Evolutionary conservation across 2,113 vertebrate species (phyloP), one percentile per base, ranked within the genome.

Genomic region (Oryzias javanicus): DNA sequence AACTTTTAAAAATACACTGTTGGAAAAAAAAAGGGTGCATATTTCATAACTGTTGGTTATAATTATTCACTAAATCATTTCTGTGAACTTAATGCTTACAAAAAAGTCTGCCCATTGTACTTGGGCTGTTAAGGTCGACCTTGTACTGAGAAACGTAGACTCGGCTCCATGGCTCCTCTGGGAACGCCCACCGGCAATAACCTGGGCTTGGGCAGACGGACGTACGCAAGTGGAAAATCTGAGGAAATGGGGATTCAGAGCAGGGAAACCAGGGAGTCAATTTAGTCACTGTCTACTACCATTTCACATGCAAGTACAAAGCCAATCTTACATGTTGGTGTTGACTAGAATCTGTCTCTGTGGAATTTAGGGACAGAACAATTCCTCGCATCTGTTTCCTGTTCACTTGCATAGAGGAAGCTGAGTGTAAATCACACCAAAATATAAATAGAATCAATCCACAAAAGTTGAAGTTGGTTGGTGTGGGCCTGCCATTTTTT

Each of bases 311-410:
- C 89, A 86, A 95, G 91, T 92, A 94, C 94, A 96, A 96, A 97
- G 94, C 87, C 74, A 66, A 81, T 82, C 79, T 90, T 90, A 87
- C 90, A 87, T 88, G 86, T 68, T 76, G 87, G 88, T 75, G 78
- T 92, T 91, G 92, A 92, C 92, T 89, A 93, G 84, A 93, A 78
- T 83, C 82, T 89, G 91, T 92, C 89, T 92, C 92, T 82, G 89
- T 94, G 95, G 94, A 96, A 94, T 94, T 89, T 85, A 86, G 88
- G 91, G 75, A 84, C 90, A 93, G 91, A 93, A 94, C 92, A 92
- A 95, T 93, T 94, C 94, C 91, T 88, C 90, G 87, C 96, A 98
- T 96, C 95, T 98, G 96, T 96, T 99, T 98, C 96, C 96, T 97
- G 93, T 84, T 93, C 93, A 90, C 90, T 94, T 90, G 90, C 88